Evolutionary conservation across 2,113 vertebrate genomes (phyloP).

Genomic region (Illadopsis cleaveri): DNA sequence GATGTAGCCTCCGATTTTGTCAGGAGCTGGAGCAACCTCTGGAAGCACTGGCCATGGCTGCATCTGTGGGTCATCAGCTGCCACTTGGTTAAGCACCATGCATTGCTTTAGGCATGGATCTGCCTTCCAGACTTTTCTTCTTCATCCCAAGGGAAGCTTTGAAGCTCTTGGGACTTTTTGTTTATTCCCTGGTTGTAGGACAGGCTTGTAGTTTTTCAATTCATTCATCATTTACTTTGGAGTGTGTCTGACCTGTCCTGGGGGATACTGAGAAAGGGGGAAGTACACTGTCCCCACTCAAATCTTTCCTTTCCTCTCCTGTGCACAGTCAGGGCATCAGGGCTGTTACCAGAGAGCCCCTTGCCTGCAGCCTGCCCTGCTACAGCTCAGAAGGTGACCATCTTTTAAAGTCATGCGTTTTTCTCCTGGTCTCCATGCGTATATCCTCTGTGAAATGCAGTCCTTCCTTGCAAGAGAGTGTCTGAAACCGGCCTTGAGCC

Average conservation of each 20-base stretch:
- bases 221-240: background rate
- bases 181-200: background rate
- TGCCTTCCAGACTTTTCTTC: background rate
- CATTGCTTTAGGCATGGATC: background rate
- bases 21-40: background rate
- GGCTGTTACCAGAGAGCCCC: background rate
- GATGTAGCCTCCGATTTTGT: background rate
- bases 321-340: fast-evolving
- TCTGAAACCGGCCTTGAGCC: background rate
- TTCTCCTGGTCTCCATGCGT: background rate
- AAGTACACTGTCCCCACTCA: background rate
- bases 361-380: background rate
- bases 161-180: background rate
- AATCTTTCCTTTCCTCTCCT: background rate
- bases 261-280: background rate
- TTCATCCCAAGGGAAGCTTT: background rate
- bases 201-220: background rate
- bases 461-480: background rate
- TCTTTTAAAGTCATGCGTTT: background rate
- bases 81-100: fast-evolving
- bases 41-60: background rate
- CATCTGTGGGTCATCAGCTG: background rate
- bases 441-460: background rate
- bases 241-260: background rate
- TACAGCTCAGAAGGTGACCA: background rate